phyloP scores from a whole-genome alignment of 2,888 invertebrate genomes.

The Podabrus alpinus region DNA sequence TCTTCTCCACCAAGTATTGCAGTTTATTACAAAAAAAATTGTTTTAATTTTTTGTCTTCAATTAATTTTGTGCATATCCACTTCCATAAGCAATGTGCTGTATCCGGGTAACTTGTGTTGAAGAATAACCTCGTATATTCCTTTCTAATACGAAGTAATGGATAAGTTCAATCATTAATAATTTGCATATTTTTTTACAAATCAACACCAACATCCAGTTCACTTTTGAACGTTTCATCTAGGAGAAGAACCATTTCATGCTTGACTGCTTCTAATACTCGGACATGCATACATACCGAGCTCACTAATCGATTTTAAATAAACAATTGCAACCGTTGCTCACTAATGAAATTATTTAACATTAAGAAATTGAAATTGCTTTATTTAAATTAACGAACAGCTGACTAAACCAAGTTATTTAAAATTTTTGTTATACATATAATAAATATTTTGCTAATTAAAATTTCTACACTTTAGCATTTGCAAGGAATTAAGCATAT shows the following conservation, averaged over 20 bases:
- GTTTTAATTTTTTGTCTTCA: not conserved
- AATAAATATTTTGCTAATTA: not conserved
- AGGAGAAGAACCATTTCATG: not conserved
- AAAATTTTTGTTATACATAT: not conserved
- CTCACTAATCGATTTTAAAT: not conserved
- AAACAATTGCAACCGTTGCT: not conserved
- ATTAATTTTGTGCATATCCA: not conserved
- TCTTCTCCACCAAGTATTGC: not conserved
- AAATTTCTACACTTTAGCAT: not conserved
- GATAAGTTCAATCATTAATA: not conserved
- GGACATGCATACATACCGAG: too few relatives aligned
- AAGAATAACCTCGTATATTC: not conserved
- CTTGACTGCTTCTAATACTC: not conserved
- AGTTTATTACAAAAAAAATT: not conserved
- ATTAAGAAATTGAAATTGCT: not conserved
- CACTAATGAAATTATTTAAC: not conserved
- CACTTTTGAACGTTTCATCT: not conserved
- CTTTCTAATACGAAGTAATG: not conserved
- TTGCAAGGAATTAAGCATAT: not conserved
- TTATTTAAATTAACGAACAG: not conserved
- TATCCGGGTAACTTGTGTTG: not conserved
- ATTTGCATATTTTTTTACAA: not conserved
- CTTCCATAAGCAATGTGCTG: not conserved
- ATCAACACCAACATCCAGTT: not conserved
- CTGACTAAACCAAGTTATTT: not conserved